Conservation (phyloP, 2,113 vertebrate species). For the Machaerirhynchus nigripectus region DNA sequence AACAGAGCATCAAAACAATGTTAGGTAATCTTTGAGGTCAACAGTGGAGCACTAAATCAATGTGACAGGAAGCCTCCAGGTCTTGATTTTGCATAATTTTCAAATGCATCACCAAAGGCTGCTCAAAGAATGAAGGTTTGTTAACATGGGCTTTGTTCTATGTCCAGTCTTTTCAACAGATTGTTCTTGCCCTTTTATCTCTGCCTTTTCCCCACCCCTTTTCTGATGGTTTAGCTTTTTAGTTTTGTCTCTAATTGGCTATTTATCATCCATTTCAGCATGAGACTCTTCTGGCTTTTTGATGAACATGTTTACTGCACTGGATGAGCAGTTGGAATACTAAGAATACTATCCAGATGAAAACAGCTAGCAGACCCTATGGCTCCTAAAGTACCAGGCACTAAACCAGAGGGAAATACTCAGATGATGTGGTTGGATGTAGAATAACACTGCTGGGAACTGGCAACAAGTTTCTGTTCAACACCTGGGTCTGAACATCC, state of each 20-base stretch:
- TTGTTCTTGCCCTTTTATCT: constrained; percentile 32
- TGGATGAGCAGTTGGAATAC: not conserved
- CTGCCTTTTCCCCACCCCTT: not conserved
- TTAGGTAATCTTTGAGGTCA: not conserved
- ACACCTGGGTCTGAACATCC: not conserved
- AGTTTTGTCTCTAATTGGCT: constrained; percentile 15
- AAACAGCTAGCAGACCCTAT: not conserved
- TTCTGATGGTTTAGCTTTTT: constrained; percentile 31
- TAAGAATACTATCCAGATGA: not conserved
- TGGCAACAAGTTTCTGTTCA: not conserved
- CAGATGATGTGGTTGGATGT: not conserved
- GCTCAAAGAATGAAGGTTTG: not conserved
- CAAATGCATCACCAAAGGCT: not conserved
- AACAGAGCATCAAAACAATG: not conserved
- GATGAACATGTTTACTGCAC: not conserved
- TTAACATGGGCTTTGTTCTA: not conserved
- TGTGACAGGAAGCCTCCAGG: not conserved
- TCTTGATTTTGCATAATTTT: constrained; percentile 19
- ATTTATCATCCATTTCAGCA: not conserved
- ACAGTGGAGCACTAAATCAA: not conserved
- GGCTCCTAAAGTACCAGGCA: not conserved
- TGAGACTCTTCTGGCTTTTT: not conserved
- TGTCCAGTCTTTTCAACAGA: constrained; percentile 11
- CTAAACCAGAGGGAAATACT: not conserved
- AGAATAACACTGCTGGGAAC: not conserved